Base-by-base conservation (phyloP, 2,888 invertebrate species). In the Perdita meconis region DNA sequence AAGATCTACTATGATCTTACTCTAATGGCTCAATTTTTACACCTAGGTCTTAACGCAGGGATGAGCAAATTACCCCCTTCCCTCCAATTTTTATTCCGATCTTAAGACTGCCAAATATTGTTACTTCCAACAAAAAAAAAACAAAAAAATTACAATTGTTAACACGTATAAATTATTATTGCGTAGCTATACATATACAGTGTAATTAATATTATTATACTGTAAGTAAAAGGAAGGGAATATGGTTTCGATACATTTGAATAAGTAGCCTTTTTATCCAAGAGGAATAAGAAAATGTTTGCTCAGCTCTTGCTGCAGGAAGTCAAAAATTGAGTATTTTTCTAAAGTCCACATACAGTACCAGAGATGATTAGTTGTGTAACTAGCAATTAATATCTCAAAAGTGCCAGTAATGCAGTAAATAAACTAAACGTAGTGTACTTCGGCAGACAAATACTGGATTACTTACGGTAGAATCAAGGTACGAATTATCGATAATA, bases 311-410 rank as follows among this genome's bases (percentile, higher is more conserved):
- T 50, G 70, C 71, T 22, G n/a, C 26, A 69, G 50, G 68, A 69
- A 74, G 78, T 82, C 75, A 84, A 80, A 84, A 82, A 86, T 85
- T 85, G 86, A 82, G 72, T 86, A 86, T 85, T 85, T 85, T 82
- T 86, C 55, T 84, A 84, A 85, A 77, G 59, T 65, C 65, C 50
- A 73, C 68, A 60, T 67, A 75, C 61, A n/a, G n/a, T n/a, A n/a
- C n/a, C 60, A 67, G 47, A 68, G 53, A 60, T 59, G 71, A 63
- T 53, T 81, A 81, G 70, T 19, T 47, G 61, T 76, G 73, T 69
- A 69, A 80, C 64, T 84, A 85, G 82, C 57, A 26, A 68, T 75
- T 80, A 85, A 82, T 76, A 84, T 75, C 75, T 84, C 82, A 77
- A 64, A 84, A 84, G 84, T 84, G 84, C 84, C 84, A 84, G 83